Evolutionary conservation across 1,140 invertebrate species (phyloP).

Genomic region (Penaeus chinensis): DNA sequence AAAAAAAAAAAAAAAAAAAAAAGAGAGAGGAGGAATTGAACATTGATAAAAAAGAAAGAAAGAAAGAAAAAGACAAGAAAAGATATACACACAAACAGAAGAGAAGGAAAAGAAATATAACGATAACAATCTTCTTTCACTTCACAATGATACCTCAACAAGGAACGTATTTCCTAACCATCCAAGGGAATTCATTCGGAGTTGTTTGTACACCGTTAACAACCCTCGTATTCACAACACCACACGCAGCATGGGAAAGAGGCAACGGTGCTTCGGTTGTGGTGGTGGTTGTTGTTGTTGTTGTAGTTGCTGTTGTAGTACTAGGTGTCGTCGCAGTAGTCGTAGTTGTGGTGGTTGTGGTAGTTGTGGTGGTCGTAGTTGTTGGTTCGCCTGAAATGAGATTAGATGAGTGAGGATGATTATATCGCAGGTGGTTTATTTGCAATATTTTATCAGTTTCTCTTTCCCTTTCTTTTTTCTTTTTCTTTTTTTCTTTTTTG

Average conservation of each 20-base stretch:
- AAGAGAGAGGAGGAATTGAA: no score
- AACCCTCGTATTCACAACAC: not conserved
- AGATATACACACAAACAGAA: no score
- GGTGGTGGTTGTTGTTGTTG: not conserved
- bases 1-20: no score
- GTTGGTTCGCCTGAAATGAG: not conserved
- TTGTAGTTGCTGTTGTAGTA: not conserved
- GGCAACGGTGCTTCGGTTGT: not conserved
- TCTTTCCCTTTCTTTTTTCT: no score
- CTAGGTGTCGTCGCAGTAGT: not conserved
- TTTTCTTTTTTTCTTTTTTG: no score
- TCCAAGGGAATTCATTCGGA: not conserved
- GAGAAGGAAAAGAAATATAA: no score
- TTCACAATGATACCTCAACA: no score
- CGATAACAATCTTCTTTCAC: no score
- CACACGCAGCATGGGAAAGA: not conserved
- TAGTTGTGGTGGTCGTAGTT: not conserved
- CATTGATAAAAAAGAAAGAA: no score
- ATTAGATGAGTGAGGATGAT: not conserved
- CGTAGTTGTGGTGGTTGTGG: not conserved
- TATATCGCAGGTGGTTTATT: no score
- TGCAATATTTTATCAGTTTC: no score
- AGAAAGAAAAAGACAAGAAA: no score
- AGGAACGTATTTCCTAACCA: not conserved
- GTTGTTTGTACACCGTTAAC: not conserved